These are phyloP conservation scores for Chrysoperla carnea DNA, from an alignment of 1,140 invertebrate species.

Conservation along the genomic window DNA sequence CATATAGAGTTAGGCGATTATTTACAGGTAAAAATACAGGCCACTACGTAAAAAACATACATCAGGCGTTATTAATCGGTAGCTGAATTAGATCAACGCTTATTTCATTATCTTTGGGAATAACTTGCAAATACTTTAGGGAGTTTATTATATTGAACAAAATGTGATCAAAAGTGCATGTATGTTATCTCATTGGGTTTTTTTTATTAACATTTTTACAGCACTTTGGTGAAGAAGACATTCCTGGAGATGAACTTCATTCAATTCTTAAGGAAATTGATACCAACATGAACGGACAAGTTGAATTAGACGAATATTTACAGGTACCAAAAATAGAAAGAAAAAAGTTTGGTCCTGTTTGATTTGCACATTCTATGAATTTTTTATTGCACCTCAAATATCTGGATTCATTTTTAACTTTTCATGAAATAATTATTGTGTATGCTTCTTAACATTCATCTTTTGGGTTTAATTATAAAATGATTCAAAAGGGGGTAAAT, in stretches of 20 bases:
- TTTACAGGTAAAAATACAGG: slow-evolving; percentile 39
- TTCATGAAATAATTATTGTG: no score
- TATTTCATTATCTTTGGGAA: slow-evolving; percentile 10
- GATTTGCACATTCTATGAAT: no score
- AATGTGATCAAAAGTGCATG: no score
- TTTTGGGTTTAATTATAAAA: no score
- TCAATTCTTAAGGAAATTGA: slow-evolving; percentile 96
- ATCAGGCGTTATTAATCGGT: slow-evolving; percentile 3
- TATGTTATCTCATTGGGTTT: no score
- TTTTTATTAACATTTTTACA: slow-evolving; percentile 25
- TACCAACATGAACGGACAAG: slow-evolving; percentile 97
- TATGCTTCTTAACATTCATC: no score
- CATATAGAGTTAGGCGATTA: slow-evolving; percentile 54
- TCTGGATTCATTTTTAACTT: no score
- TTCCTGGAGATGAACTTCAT: slow-evolving; percentile 89
- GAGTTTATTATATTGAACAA: no score
- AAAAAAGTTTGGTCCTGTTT: background rate
- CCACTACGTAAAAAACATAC: slow-evolving; percentile 2
- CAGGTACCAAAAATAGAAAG: slow-evolving; percentile 49
- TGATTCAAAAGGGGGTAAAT: no score
- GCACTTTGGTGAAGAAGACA: slow-evolving; percentile 74
- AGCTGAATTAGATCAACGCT: slow-evolving; percentile 9
- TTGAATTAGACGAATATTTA: slow-evolving; percentile 96
- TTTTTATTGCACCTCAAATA: no score
- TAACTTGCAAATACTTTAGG: no score